Evolutionary conservation across 2,888 invertebrate species (phyloP).

Genomic region (Drosophila paracracens): DNA sequence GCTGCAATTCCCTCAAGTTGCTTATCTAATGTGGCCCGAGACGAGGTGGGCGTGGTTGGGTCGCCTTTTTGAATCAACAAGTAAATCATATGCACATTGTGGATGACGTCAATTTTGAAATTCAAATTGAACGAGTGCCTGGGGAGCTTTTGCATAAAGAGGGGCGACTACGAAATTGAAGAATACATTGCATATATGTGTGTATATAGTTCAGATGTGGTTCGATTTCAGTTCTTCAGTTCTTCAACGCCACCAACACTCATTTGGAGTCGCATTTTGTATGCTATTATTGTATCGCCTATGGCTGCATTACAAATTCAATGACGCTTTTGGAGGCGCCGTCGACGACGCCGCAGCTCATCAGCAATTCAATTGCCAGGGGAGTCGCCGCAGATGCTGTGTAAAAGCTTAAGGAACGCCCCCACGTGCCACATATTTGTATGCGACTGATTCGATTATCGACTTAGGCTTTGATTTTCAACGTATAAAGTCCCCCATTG

Average conservation of each 20-base stretch:
- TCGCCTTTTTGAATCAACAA: constrained; percentile 67
- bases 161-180: constrained; percentile 1
- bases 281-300: constrained; percentile 73
- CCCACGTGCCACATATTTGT: constrained; percentile 53
- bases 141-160: constrained; percentile 50
- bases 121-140: constrained; percentile 74
- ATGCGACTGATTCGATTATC: constrained; percentile 63
- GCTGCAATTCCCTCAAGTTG: constrained; percentile 62
- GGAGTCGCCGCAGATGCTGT: constrained; percentile 25
- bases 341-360: constrained; percentile 56
- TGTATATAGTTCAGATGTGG: constrained; percentile 14
- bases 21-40: constrained; percentile 60
- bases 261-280: constrained; percentile 61
- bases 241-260: constrained; percentile 11
- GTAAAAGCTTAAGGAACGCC: constrained; percentile 19
- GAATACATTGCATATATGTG: constrained; percentile 3
- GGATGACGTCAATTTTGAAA: constrained; percentile 74
- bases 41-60: constrained; percentile 56
- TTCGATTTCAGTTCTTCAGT: constrained; percentile 40
- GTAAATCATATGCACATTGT: constrained; percentile 78
- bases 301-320: constrained; percentile 76
- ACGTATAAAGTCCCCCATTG: constrained; percentile 19
- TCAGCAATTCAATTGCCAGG: constrained; percentile 78
- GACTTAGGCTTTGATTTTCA: constrained; percentile 47
- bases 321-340: constrained; percentile 67